These are phyloP conservation scores for Drosophila eugracilis DNA, from an alignment of 1,140 invertebrate species.

Conservation along the genomic window DNA sequence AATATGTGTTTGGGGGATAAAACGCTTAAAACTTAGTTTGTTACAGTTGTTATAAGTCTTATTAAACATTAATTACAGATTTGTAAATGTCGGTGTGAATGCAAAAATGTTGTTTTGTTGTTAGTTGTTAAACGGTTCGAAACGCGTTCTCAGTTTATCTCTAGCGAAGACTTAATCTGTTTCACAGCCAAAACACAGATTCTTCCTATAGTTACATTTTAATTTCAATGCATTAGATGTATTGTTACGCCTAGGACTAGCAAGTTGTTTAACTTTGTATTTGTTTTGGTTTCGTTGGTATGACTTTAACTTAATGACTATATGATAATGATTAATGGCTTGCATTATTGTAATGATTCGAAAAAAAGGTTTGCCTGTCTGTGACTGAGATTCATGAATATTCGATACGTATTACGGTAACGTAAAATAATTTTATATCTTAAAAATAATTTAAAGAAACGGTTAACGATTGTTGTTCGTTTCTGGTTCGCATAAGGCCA, in stretches of 20 bases:
- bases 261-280: constrained; percentile 27
- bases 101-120: constrained; percentile 22
- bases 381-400: neutral
- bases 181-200: constrained; percentile 85
- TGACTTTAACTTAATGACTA: constrained; percentile 24
- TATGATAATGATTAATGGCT: constrained; percentile 7
- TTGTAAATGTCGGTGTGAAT: constrained; percentile 20
- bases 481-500: constrained; percentile 33
- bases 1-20: constrained; percentile 45
- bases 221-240: constrained; percentile 7
- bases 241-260: constrained; percentile 60
- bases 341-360: neutral
- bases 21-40: constrained; percentile 63
- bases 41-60: constrained; percentile 61
- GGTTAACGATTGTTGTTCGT: constrained; percentile 25
- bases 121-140: constrained; percentile 18
- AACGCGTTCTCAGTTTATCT: constrained; percentile 37
- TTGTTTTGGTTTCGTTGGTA: constrained; percentile 13
- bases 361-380: neutral
- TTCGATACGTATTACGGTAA: constrained; percentile 28
- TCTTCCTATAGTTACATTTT: constrained; percentile 48
- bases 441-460: no score
- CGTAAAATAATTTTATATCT: no score
- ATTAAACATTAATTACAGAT: constrained; percentile 60
- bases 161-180: constrained; percentile 81